Base-by-base conservation (phyloP, 2,113 vertebrate species). In the Platichthys flesus region DNA sequence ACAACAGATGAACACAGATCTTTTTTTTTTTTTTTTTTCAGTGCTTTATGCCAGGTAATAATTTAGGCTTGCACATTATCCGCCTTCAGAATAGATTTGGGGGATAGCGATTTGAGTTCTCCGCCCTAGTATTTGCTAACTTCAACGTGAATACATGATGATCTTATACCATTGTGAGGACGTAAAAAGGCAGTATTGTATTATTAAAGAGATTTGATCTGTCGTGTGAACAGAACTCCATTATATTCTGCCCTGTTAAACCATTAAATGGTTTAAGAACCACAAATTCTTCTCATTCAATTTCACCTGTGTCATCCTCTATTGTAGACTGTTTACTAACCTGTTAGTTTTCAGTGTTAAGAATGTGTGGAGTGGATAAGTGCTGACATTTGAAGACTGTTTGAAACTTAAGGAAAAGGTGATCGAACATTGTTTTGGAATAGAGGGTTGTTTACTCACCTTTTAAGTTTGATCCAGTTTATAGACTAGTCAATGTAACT, bases 401-500 rank as follows among this genome's bases (percentile, higher is more conserved):
- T n/a, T 75, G 57, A 71, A 75, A 71, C 45, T 66, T 58, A 26
- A 56, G 70, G 26, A 86, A 35, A 66, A 23, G 21, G 8, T 6
- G 20, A 42, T 31, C 31, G 31, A 31, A 31, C 31, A 31, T 42
- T 64, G 8, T 14, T 10, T 24, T 23, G 80, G 47, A 83, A 88
- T 60, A 74, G 63, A 84, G 69, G 74, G 37, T 82, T 89, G 31
- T 82, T 64, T 71, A 71, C 85, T 79, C 73, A 83, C 76, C 47
- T 80, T 28, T 82, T 88, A 70, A 74, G 85, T 90, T 89, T 88
- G 68, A 82, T 64, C 55, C 81, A 60, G 59, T 79, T 71, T 76
- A 66, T 78, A 80, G 85, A 18, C 78, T 86, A 77, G 80, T 85
- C 64, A 72, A 52, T 57, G 71, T 77, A 65, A 86, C 82, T 82